A percentile compares a stretch with the other conserved stretches of the same genome.
phyloP scores from a whole-genome alignment of 2,888 invertebrate genomes.

The Seira sanloemensis region DNA sequence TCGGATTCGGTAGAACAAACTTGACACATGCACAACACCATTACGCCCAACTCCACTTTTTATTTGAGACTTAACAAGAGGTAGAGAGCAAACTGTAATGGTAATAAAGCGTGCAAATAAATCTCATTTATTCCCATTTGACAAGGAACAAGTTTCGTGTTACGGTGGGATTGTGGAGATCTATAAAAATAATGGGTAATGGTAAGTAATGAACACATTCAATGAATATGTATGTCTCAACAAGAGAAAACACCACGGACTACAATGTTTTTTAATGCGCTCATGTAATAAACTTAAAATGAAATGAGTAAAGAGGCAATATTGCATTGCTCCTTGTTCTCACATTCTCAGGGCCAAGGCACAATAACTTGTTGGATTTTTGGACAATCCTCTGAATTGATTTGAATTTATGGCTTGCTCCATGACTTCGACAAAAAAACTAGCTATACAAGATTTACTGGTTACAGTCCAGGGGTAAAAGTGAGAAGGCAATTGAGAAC shows the following conservation, averaged over 20 bases:
- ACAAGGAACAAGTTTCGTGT: conserved; percentile 49
- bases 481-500: neutral
- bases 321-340: neutral
- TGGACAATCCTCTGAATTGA: neutral
- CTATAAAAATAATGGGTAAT: conserved; percentile 30
- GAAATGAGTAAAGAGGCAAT: neutral
- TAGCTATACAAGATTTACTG: neutral
- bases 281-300: neutral
- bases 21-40: no score
- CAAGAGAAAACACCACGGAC: conserved; percentile 40
- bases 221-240: conserved; percentile 34
- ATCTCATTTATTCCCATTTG: conserved; percentile 27
- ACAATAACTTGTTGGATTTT: conserved; percentile 43
- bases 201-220: conserved; percentile 48
- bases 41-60: no score
- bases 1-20: no score
- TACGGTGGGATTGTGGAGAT: neutral
- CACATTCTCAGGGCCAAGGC: neutral
- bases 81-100: neutral
- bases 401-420: neutral
- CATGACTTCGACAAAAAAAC: neutral
- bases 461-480: neutral
- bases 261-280: neutral
- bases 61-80: neutral
- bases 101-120: conserved; percentile 53